phyloP scores from a whole-genome alignment of 2,113 vertebrate species.

The Suncus etruscus region DNA sequence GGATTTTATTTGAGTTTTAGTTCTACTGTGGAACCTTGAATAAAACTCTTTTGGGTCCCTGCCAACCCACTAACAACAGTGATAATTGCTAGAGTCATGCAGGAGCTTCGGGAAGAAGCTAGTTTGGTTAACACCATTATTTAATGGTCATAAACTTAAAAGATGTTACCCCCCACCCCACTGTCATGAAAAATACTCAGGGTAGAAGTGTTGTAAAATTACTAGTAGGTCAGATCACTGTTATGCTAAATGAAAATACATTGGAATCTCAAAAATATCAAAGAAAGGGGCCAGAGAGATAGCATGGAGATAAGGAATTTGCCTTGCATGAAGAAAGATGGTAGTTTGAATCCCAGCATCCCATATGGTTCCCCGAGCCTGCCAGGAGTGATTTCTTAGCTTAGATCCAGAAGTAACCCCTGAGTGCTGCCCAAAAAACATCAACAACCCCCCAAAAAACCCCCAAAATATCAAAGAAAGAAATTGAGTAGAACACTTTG shows the following conservation, averaged over 20 bases:
- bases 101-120: accelerated
- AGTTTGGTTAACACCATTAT: background rate
- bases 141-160: too few species aligned
- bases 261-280: background rate
- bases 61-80: accelerated
- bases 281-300: too few species aligned
- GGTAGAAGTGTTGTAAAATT: background rate
- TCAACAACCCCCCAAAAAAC: too few species aligned
- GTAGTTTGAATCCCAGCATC: too few species aligned
- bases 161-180: accelerated
- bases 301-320: too few species aligned
- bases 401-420: too few species aligned
- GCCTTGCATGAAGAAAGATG: too few species aligned
- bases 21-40: background rate
- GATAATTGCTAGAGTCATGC: accelerated
- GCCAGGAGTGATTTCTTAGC: too few species aligned
- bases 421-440: too few species aligned
- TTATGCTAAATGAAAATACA: background rate
- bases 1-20: background rate
- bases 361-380: too few species aligned
- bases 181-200: accelerated
- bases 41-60: background rate
- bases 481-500: too few species aligned
- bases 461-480: too few species aligned
- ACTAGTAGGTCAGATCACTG: accelerated